Evolutionary conservation across 2,113 vertebrate genomes (phyloP), one percentile per base, ranked within the genome.

Genomic region (Pimephales promelas): DNA sequence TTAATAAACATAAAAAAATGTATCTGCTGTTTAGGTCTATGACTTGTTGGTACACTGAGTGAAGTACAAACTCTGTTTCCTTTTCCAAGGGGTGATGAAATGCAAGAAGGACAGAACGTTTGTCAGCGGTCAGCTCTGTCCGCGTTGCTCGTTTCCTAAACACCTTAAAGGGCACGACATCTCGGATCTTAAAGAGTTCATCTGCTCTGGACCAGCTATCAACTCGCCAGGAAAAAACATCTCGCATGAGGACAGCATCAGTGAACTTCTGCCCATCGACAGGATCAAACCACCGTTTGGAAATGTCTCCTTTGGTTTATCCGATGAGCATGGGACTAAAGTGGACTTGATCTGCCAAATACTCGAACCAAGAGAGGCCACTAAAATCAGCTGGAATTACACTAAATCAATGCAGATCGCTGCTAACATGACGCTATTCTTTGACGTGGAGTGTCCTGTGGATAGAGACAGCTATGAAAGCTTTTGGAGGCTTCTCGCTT

Each of bases 401-500:
- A 92, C 91, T 0, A 92, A 92, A 26, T 54, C 90, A n/a, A 89
- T 89, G 10, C 92, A 93, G 79, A 88, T 95, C 1, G 90, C 89
- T 3, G 13, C 95, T 49, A 93, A 94, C 20, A 89, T 96, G 0
- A 95, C 94, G 1, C 43, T 97, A 10, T 91, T 90, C 3, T 79
- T 97, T 59, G 92, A 95, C 74, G 86, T 98, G 5, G 94, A 95
- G 45, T 99, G 98, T 77, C 92, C 94, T 0, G 92, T 97, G 89
- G 95, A 94, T 0, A 90, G 93, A 70, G 90, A 92, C 7, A 94
- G 91, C 81, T 97, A 98, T 34, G 95, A 97, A 81, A 95, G 93
- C 20, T 86, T 99, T 0, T 99, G 98, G 98, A 96, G 96, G 26
- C 94, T 99, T 36, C 93, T 98, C 47, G 98, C 97, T 11, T 98